These are phyloP conservation scores for Rostratula benghalensis DNA, from an alignment of 2,113 vertebrate genomes.

Conservation along the genomic window DNA sequence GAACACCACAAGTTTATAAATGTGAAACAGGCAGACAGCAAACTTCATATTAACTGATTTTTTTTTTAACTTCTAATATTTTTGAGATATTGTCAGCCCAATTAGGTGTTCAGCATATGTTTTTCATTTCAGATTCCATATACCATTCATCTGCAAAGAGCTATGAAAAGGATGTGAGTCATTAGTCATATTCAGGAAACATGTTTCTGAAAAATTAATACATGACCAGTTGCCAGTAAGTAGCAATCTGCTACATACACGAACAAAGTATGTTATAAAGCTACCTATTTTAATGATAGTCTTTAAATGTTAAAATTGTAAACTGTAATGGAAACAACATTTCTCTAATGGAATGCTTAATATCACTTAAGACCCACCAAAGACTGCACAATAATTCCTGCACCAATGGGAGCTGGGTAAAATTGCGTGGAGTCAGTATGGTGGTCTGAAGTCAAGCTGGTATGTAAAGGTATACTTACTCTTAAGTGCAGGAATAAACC, in stretches of 20 bases:
- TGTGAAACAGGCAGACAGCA: not conserved
- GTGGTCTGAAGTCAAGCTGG: not conserved
- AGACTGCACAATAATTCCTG: not conserved
- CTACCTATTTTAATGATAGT: conserved; percentile 34
- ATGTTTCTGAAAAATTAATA: conserved; percentile 57
- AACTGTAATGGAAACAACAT: conserved; percentile 26
- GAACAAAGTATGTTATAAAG: conserved; percentile 9
- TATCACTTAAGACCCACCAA: conserved; percentile 8
- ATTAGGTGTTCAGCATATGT: not conserved
- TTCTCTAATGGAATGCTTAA: conserved; percentile 32
- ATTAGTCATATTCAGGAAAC: conserved; percentile 59
- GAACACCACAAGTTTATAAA: conserved; percentile 2
- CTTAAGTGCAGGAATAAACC: not conserved
- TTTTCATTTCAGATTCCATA: conserved; percentile 28
- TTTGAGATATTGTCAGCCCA: not conserved
- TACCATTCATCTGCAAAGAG: conserved; percentile 24
- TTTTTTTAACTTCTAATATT: not conserved
- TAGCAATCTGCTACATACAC: conserved; percentile 47
- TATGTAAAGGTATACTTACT: not conserved
- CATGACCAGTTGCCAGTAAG: conserved; percentile 47
- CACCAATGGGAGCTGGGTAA: conserved; percentile 2
- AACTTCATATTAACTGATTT: not conserved
- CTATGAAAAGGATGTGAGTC: conserved; percentile 26
- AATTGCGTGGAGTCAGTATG: not conserved
- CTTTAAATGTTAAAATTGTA: conserved; percentile 45